Base-by-base conservation (phyloP, 1,140 invertebrate genomes). In the Aphelinus certus region DNA sequence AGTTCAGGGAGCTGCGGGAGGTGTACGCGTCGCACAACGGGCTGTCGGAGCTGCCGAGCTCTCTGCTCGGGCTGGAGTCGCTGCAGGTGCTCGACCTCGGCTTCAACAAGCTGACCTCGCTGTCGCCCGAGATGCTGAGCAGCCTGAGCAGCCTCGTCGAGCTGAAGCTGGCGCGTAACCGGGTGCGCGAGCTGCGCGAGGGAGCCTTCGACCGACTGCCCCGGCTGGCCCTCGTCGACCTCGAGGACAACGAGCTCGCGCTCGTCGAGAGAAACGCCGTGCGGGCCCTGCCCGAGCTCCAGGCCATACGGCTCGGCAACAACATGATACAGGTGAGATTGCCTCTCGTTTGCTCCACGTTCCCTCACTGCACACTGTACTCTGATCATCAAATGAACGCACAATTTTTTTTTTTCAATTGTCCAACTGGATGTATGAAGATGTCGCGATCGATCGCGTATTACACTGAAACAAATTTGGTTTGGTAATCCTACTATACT, bases 191-290 rank as follows among this genome's bases (percentile, higher is more conserved):
- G 79, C 79, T 96, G 46, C 89, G 90, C 73, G 88, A 93, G 78
- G 92, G 92, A 1, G 92, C 92, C 5, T 95, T 96, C 78, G 88
- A 91, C 76, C 90, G 94, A 80, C 82, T 96, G 61, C 90, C 90
- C 47, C 90, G 92, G 67, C 84, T 97, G 7, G 90, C 91, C 78
- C 89, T 92, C 58, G 90, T 96, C 3, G 92, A 95, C 87, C 87
- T 97, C 70, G 93, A 95, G 67, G 92, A 92, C 77, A 97, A 97
- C 83, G 92, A 96, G 81, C 88, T 97, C 2, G 91, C 92, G 80
- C 88, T 92, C 10, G 91, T 97, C 55, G 92, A 95, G 81, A 89
- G 92, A 1, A 93, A 95, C 77, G 92, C 95, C 0, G 90, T 98
- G 3, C 89, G 91, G 75, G 91, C 91, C 73, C 85, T 98, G 56